A percentile compares a stretch with the other conserved stretches of the same genome.
Conservation (phyloP, 2,797 vertebrate genomes). For the Oophaga sylvatica region DNA sequence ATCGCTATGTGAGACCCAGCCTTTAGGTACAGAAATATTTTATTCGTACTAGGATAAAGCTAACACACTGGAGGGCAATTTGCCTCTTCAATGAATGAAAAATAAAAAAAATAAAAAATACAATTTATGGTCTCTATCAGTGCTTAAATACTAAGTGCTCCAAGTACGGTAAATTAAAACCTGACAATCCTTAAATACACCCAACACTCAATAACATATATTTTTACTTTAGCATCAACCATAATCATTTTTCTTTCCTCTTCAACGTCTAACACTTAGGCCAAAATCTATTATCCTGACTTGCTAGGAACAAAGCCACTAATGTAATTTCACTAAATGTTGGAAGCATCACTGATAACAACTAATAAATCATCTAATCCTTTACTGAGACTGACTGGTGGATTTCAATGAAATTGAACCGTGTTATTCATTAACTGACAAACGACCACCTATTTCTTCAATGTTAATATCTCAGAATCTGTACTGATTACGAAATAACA, state of each 20-base stretch:
- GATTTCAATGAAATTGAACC: background rate
- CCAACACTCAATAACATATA: background rate
- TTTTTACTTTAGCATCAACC: background rate
- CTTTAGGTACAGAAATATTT: background rate
- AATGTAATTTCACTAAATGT: background rate
- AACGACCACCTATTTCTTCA: background rate
- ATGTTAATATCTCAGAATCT: background rate
- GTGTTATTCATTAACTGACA: background rate
- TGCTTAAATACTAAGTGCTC: no score
- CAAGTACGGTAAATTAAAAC: no score
- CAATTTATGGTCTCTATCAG: no score
- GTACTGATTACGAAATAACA: background rate
- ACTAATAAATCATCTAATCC: background rate
- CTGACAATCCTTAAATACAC: no score
- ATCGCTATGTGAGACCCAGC: no score
- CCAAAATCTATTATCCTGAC: background rate
- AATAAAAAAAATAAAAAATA: no score
- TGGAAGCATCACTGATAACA: background rate
- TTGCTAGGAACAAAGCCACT: background rate
- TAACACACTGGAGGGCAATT: background rate
- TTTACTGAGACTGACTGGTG: background rate
- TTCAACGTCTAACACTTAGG: background rate
- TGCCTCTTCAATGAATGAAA: background rate
- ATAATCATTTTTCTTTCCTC: background rate
- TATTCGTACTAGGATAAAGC: background rate